Conservation (phyloP, 2,113 vertebrate genomes). For the Elgaria multicarinata region DNA sequence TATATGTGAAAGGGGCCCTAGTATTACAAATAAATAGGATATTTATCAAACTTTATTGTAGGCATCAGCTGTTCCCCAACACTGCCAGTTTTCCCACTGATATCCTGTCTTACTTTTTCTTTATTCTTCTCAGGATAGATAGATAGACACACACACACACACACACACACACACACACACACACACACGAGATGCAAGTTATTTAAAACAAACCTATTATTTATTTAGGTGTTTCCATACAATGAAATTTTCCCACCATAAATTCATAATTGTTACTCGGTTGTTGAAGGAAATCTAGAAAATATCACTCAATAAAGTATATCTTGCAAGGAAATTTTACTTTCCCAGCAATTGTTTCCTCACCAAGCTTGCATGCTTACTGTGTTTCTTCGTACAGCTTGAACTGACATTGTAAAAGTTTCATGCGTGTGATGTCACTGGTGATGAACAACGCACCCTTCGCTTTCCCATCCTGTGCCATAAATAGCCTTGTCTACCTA, state of each 20-base stretch:
- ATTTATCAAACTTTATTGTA: slow-evolving; percentile 69
- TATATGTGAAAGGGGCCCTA: slow-evolving; percentile 54
- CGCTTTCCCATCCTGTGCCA: neutral
- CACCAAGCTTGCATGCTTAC: neutral
- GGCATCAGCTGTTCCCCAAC: slow-evolving; percentile 67
- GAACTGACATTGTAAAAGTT: neutral
- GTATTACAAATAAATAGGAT: slow-evolving; percentile 67
- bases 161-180: too few species aligned
- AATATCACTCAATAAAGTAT: neutral
- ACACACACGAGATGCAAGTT: slow-evolving; percentile 29
- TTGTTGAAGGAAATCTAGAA: neutral
- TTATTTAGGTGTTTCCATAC: neutral
- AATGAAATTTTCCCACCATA: slow-evolving; percentile 16
- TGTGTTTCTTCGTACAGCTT: neutral
- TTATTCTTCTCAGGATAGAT: slow-evolving; percentile 68
- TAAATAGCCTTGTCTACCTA: neutral
- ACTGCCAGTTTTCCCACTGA: slow-evolving; percentile 68
- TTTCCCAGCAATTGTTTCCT: neutral
- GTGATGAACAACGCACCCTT: neutral
- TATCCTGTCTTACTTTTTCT: slow-evolving; percentile 65
- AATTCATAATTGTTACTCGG: neutral
- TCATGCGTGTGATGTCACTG: neutral
- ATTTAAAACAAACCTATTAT: slow-evolving; percentile 17
- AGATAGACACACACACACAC: slow-evolving; percentile 27
- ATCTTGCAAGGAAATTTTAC: neutral